phyloP scores from a whole-genome alignment of 2,888 invertebrate species.

The Gerosis bhagava region DNA sequence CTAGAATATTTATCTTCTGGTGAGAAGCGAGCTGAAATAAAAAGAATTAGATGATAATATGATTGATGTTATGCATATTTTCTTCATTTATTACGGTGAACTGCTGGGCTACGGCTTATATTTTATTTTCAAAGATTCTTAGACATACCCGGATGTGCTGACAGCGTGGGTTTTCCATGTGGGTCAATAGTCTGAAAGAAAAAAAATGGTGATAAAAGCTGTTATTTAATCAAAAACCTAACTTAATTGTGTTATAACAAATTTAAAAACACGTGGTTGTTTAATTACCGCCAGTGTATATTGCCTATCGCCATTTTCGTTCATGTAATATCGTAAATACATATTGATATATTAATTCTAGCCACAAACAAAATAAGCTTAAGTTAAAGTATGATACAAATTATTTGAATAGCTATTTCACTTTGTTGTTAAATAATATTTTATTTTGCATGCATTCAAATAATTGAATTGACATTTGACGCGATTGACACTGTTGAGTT shows the following conservation, averaged over 20 bases:
- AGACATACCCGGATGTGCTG: slow-evolving; percentile 91
- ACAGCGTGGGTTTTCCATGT: slow-evolving; percentile 90
- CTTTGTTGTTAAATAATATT: no score
- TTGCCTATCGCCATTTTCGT: slow-evolving; percentile 90
- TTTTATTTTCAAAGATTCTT: no score
- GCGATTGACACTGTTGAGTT: no score
- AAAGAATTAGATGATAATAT: background rate
- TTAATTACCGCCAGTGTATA: slow-evolving; percentile 92
- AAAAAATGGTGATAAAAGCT: slow-evolving; percentile 20
- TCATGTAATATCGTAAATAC: slow-evolving; percentile 82
- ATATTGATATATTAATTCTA: slow-evolving; percentile 47
- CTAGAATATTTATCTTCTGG: slow-evolving; percentile 97
- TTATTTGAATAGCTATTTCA: no score
- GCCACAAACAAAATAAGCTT: no score
- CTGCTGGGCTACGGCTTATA: no score
- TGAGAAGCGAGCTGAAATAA: slow-evolving; percentile 91
- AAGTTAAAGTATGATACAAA: no score
- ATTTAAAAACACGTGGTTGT: background rate
- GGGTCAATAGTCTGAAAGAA: slow-evolving; percentile 89
- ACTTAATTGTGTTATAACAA: background rate
- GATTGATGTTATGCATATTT: no score
- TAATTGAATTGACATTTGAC: no score
- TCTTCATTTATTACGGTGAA: no score
- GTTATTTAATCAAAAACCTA: background rate
- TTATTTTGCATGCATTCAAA: no score